phyloP scores from a whole-genome alignment of 2,113 vertebrate species.

The Corythaixoides concolor region DNA sequence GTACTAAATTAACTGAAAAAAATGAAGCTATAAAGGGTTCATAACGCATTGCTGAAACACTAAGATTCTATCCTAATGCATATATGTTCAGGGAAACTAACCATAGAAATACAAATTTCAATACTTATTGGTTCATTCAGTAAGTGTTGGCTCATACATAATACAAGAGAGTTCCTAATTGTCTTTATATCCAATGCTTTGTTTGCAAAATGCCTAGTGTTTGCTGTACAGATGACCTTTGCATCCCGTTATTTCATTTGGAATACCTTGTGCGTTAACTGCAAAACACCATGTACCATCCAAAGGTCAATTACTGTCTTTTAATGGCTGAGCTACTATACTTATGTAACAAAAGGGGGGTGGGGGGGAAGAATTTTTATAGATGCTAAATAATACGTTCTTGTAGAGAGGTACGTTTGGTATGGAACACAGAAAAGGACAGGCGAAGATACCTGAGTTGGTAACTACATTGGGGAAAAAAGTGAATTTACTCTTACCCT shows the following conservation, averaged over 20 bases:
- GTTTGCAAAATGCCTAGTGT: constrained; percentile 45
- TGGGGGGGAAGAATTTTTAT: neutral
- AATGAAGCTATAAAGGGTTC: neutral
- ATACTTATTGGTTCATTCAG: neutral
- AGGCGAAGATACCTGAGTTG: neutral
- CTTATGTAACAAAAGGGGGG: neutral
- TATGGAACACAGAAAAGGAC: neutral
- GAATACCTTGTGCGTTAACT: constrained; percentile 24
- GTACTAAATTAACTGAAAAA: neutral
- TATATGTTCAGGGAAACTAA: neutral
- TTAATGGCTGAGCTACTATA: constrained; percentile 34
- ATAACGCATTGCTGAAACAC: neutral
- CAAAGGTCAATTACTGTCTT: constrained; percentile 59
- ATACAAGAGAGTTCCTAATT: constrained; percentile 24
- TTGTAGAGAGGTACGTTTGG: neutral
- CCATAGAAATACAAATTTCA: constrained; percentile 27
- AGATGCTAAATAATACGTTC: neutral
- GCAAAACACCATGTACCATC: neutral
- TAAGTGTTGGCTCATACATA: constrained; percentile 20
- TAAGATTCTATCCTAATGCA: neutral
- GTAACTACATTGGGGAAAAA: neutral
- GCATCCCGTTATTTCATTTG: constrained; percentile 29
- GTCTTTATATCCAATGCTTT: constrained; percentile 2
- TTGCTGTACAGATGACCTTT: constrained; percentile 50
- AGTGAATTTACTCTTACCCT: constrained; percentile 37